A percentile compares a stretch with the other conserved stretches of the same genome.
phyloP scores from a whole-genome alignment of 2,888 invertebrate species.

The Mechanitis mazaeus region DNA sequence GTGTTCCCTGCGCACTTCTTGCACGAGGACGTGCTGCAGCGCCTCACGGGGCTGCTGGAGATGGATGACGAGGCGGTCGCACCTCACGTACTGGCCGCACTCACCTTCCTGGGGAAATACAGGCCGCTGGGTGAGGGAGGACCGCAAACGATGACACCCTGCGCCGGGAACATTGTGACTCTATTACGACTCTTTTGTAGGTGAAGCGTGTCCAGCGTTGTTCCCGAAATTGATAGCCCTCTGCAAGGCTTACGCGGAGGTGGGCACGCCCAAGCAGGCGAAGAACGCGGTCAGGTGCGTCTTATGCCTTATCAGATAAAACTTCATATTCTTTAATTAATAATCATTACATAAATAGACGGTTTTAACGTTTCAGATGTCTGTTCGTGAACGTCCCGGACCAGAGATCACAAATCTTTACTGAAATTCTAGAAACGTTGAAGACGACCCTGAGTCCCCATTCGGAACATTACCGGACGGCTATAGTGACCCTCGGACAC shows the following conservation, averaged over 20 bases:
- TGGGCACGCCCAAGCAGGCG: constrained; percentile 95
- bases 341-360: not conserved
- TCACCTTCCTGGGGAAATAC: constrained; percentile 92
- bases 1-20: constrained; percentile 96
- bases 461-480: constrained; percentile 91
- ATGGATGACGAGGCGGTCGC: constrained; percentile 88
- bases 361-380: constrained; percentile 75
- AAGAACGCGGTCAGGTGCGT: constrained; percentile 90
- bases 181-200: constrained; percentile 49
- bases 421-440: constrained; percentile 87
- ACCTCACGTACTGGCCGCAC: constrained; percentile 87
- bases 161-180: not conserved
- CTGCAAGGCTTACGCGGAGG: constrained; percentile 91
- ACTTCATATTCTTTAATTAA: not conserved
- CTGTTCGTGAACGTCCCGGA: constrained; percentile 87
- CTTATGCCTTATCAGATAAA: not conserved
- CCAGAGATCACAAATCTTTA: constrained; percentile 85
- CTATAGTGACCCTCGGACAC: constrained; percentile 95
- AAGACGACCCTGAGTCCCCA: constrained; percentile 84
- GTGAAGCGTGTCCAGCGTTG: constrained; percentile 84
- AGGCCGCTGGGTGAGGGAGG: constrained; percentile 82
- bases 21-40: constrained; percentile 87
- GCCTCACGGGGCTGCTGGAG: constrained; percentile 85
- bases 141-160: too few relatives aligned
- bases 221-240: constrained; percentile 89